Conservation (phyloP, 2,113 vertebrate species). For the Cebus imitator region DNA sequence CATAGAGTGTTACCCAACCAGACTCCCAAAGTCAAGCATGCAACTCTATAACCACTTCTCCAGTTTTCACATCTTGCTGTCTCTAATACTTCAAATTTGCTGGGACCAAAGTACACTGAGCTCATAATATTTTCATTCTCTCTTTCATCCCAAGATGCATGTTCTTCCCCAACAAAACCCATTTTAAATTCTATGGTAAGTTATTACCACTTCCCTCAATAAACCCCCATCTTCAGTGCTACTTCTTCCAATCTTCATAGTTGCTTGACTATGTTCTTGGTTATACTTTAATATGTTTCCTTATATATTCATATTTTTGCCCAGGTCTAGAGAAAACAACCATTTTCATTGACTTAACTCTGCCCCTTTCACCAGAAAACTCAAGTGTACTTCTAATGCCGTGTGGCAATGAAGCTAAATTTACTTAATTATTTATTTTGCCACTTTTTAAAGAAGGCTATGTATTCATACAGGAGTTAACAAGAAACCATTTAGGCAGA, state of each 20-base stretch:
- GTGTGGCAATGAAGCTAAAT: neutral
- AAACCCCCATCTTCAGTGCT: neutral
- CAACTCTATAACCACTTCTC: neutral
- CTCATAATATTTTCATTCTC: neutral
- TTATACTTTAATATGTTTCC: neutral
- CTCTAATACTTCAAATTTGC: neutral
- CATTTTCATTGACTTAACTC: neutral
- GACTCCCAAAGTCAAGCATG: neutral
- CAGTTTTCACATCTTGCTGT: neutral
- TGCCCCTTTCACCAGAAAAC: neutral
- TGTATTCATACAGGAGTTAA: no score
- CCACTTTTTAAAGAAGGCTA: neutral
- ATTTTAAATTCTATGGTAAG: neutral
- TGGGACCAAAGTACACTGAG: neutral
- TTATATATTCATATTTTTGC: neutral
- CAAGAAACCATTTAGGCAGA: no score
- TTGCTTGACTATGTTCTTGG: neutral
- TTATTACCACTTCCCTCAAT: neutral
- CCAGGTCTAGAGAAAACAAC: neutral
- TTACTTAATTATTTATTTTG: neutral
- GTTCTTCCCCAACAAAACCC: neutral
- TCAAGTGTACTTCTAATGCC: neutral
- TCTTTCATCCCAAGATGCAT: neutral
- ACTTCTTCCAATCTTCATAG: neutral
- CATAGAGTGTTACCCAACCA: neutral